phyloP scores from a whole-genome alignment of 2,797 vertebrate species.

The Mastacembelus armatus region DNA sequence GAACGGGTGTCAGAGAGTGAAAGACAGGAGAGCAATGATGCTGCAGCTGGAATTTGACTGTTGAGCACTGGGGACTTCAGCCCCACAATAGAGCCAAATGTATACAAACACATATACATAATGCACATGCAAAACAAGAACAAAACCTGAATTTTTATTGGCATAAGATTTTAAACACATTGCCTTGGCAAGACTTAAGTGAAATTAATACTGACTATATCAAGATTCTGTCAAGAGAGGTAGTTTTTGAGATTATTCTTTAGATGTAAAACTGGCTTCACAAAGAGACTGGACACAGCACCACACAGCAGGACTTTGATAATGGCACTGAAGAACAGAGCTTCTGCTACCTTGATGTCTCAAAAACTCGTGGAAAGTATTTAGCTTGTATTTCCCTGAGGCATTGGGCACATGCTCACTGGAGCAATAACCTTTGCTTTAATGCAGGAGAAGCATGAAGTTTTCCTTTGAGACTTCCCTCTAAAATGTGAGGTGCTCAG shows the following conservation, averaged over 20 bases:
- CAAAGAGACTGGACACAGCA: constrained; percentile 46
- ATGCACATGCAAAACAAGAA: constrained; percentile 31
- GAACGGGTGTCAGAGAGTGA: constrained; percentile 63
- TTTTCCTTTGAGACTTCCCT: constrained; percentile 74
- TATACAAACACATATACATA: constrained; percentile 48
- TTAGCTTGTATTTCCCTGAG: constrained; percentile 78
- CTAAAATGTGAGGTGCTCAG: constrained; percentile 72
- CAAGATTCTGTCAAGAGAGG: constrained; percentile 30
- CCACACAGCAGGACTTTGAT: constrained; percentile 46
- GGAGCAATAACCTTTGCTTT: constrained; percentile 80
- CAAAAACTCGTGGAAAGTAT: constrained; percentile 74
- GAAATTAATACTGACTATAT: constrained; percentile 2
- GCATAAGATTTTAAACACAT: constrained; percentile 34
- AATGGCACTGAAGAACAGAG: constrained; percentile 54
- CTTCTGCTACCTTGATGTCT: constrained; percentile 69
- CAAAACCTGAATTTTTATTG: neutral
- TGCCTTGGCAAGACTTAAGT: constrained; percentile 16
- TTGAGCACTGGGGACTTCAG: constrained; percentile 60
- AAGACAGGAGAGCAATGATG: constrained; percentile 65
- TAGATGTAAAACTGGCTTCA: constrained; percentile 38
- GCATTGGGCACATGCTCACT: constrained; percentile 73
- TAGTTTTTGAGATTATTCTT: constrained; percentile 43
- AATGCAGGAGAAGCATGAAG: constrained; percentile 78
- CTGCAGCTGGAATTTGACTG: constrained; percentile 75
- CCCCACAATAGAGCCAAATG: constrained; percentile 43